Base-by-base conservation (phyloP, 2,797 vertebrate genomes). In the Cuniculus paca region DNA sequence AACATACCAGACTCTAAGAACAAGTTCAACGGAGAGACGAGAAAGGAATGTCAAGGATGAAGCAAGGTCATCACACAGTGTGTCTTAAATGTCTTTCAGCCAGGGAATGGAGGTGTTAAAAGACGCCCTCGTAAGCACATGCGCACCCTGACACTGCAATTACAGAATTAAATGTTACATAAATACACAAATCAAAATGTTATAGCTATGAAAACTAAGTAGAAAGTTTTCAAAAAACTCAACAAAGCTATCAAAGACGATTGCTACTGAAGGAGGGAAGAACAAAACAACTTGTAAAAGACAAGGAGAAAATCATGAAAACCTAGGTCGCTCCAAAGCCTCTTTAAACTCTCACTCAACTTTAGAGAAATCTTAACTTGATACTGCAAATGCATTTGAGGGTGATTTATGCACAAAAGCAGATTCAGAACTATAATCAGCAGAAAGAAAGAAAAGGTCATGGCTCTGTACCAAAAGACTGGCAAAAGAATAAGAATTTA, bases 101-200 rank as follows among this genome's bases (percentile, higher is more conserved):
- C 63, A 24, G 19, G 42, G 11, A 78, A 78, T 78, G 48, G 16
- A 50, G 34, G 39, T 13, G 4, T 19, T 45, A 60, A 70, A 74
- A 93, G 34, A 79, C 28, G 58, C 26, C 50, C 24, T 50, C 22
- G 34, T 34, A 81, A 75, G 36, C 42, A 77, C 56, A 24, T 28
- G 50, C 56, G 60, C 10, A 6, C 34, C 28, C 10, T 61, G 52
- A 75, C 63, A 50, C 1, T 78, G 20, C 54, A 93, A 87, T 83
- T 88, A 78, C 14, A 72, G 77, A 54, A 80, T 83, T 91, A 90
- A 92, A 81, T 92, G 54, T 39, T 88, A 82, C 16, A 77, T 60
- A 86, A 93, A 70, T 83, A 87, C 28, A 54, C 14, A 26, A 58
- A 95, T 22, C 9, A 58, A 79, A 90, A 80, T 50, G 12, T 79